phyloP scores from a whole-genome alignment of 2,797 vertebrate species.

The Rousettus madagascariensis region DNA sequence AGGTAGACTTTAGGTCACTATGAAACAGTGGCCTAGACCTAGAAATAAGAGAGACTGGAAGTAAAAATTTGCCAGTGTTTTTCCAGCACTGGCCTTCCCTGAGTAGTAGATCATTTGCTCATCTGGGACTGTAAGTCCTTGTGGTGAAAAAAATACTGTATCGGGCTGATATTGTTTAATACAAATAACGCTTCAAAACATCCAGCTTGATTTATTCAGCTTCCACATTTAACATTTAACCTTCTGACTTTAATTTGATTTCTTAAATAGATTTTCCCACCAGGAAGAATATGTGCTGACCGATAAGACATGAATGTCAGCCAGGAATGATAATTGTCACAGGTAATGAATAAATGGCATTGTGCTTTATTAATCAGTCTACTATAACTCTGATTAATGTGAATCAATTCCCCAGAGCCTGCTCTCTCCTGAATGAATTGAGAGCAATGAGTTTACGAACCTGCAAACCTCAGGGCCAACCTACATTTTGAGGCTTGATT shows the following conservation, averaged over 20 bases:
- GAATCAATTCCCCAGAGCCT: conserved; percentile 19
- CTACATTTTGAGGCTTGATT: neutral
- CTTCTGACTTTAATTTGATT: conserved; percentile 31
- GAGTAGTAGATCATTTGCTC: neutral
- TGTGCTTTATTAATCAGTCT: neutral
- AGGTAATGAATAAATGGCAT: conserved; percentile 20
- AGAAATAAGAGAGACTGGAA: neutral
- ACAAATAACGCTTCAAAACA: conserved; percentile 44
- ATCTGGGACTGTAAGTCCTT: neutral
- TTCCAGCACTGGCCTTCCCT: neutral
- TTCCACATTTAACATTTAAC: conserved; percentile 44
- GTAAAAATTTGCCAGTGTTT: neutral
- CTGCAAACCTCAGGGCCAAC: neutral
- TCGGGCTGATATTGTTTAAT: neutral
- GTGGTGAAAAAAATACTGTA: neutral
- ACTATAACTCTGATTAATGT: conserved; percentile 19
- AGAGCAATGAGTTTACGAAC: conserved; percentile 34
- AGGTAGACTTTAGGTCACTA: neutral
- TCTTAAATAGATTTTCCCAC: conserved; percentile 49
- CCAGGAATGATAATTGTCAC: neutral
- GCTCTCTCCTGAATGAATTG: neutral
- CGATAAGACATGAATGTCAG: neutral
- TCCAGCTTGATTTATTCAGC: conserved; percentile 32
- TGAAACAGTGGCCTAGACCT: neutral
- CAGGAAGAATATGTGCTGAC: neutral